A percentile compares a stretch with the other conserved stretches of the same genome.
Evolutionary conservation across 2,797 vertebrate genomes (phyloP).

Genomic region (Coranthus polyacanthus): DNA sequence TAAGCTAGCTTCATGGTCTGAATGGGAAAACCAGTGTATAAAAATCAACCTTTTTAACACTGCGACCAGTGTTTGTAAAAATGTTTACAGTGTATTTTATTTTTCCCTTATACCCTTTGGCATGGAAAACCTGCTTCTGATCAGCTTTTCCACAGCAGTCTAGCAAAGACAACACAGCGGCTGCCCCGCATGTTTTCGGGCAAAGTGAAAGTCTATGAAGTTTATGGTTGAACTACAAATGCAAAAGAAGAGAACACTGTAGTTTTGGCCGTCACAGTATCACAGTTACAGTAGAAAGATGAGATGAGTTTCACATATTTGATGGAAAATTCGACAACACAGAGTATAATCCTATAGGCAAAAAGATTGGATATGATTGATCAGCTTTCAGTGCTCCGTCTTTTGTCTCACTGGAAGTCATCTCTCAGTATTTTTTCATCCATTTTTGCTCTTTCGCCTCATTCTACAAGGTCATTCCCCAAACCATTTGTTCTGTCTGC

Average conservation of each 20-base stretch:
- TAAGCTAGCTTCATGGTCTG: slow-evolving; percentile 22
- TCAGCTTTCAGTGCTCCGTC: slow-evolving; percentile 45
- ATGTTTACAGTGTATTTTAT: slow-evolving; percentile 58
- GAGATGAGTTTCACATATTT: slow-evolving; percentile 60
- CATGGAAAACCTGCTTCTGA: slow-evolving; percentile 33
- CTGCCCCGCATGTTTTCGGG: slow-evolving; percentile 39
- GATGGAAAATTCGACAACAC: slow-evolving; percentile 51
- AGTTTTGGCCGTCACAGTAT: slow-evolving; percentile 73
- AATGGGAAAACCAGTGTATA: slow-evolving; percentile 58
- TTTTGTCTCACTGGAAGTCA: slow-evolving; percentile 25
- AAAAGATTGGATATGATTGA: slow-evolving; percentile 59
- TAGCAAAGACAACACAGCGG: slow-evolving; percentile 51
- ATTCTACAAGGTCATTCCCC: slow-evolving; percentile 31
- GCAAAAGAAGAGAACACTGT: slow-evolving; percentile 46
- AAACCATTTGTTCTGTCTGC: slow-evolving; percentile 48
- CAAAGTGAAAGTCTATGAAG: slow-evolving; percentile 43
- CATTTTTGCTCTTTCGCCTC: slow-evolving; percentile 23
- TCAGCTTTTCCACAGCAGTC: slow-evolving; percentile 50
- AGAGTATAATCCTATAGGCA: slow-evolving; percentile 46
- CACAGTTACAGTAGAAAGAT: slow-evolving; percentile 70
- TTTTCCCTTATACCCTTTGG: slow-evolving; percentile 28
- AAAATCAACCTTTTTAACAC: slow-evolving; percentile 50
- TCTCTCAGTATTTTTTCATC: slow-evolving; percentile 37
- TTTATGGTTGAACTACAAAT: slow-evolving; percentile 50
- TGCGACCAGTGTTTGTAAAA: slow-evolving; percentile 60